These are phyloP conservation scores for Anoplolepis gracilipes DNA, from an alignment of 1,140 invertebrate species.

Conservation along the genomic window DNA sequence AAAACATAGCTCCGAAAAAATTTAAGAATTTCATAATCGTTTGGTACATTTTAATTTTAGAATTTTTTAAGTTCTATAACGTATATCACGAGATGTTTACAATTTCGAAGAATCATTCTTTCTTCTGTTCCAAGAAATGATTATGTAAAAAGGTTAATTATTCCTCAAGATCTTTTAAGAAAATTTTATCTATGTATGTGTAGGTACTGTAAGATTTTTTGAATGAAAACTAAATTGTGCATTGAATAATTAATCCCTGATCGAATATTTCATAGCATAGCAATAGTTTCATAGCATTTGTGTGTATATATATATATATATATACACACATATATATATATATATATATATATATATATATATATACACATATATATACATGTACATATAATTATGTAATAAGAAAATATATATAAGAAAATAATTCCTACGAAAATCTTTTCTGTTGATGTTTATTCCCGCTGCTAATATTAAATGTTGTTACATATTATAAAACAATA, in stretches of 20 bases:
- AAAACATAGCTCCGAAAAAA: conserved; percentile 1
- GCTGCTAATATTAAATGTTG: conserved; percentile 34
- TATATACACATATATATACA: too few species aligned
- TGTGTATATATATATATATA: too few species aligned
- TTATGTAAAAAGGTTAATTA: neutral
- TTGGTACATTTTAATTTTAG: neutral
- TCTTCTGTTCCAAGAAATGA: neutral
- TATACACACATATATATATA: too few species aligned
- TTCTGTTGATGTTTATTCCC: conserved; percentile 37
- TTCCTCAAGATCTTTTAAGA: neutral
- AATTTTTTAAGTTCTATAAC: neutral
- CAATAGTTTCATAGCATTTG: too few species aligned
- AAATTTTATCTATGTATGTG: neutral
- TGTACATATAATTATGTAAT: too few species aligned
- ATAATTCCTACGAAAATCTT: conserved; percentile 23
- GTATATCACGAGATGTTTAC: neutral
- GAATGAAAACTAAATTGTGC: neutral
- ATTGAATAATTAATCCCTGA: neutral
- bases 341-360: too few species aligned
- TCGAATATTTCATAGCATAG: too few species aligned
- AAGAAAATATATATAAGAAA: conserved; percentile 10
- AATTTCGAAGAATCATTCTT: neutral
- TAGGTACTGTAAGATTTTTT: neutral
- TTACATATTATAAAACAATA: conserved; percentile 49
- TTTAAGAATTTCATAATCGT: neutral